Base-by-base conservation (phyloP, 1,140 invertebrate genomes). In the Bombus sibiricus region DNA sequence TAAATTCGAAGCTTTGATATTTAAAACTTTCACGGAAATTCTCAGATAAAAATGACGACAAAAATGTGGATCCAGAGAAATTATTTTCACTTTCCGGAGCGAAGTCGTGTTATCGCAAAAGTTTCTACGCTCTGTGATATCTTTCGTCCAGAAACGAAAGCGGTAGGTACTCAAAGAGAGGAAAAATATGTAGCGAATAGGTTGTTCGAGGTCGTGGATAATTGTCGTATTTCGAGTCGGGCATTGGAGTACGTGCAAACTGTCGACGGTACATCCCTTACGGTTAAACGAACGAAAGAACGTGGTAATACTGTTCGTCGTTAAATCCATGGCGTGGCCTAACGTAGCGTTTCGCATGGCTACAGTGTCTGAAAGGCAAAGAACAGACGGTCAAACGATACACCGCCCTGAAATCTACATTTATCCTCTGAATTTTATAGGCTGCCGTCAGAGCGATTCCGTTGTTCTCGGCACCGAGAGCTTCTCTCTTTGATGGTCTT, bases 381-480 rank as follows among this genome's bases (percentile, higher is more conserved):
- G 75, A 83, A 78, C 72, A 37, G 88, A 85, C 86, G 74, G 89
- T 89, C 91, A 89, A 93, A 93, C 92, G 92, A 93, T 92, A 53
- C 72, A 92, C 93, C 93, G 91, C 92, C 93, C 91, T 94, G 92
- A 94, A 93, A 93, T 94, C 93, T 94, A 93, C 93, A 93, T 93
- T 90, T 89, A 93, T 87, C 59, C 90, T 92, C 86, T 91, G 91
- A 92, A 93, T 93, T 94, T 94, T 94, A 93, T 92, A 92, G 92
- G 90, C 86, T 84, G 74, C 89, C 81, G 86, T 82, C 83, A 79
- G 83, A 81, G 80, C 86, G 87, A 91, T 90, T 87, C 83, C 81
- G 83, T 83, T 81, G 76, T 86, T 75, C 86, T 88, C 82, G 68
- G 59, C 74, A 10, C 32, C 64, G 39, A 18, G 39, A 64, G 41